Percentiles rank a stretch among this genome's conserved stretches.
Evolutionary conservation across 2,113 vertebrate species (phyloP).

Genomic region (Petroica traversi): DNA sequence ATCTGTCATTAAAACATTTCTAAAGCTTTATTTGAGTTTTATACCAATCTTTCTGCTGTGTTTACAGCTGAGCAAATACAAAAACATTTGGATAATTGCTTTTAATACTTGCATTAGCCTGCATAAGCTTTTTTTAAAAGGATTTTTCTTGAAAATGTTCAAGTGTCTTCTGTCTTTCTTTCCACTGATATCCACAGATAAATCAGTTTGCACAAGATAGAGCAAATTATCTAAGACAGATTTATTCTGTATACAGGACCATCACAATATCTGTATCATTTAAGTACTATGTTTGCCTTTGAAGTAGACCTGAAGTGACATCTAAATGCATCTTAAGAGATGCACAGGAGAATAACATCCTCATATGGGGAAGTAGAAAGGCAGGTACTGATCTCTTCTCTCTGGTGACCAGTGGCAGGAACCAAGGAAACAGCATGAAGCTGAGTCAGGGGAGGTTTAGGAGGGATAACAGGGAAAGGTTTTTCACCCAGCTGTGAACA

Average conservation of each 20-base stretch:
- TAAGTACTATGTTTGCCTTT: neutral
- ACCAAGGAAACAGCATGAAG: neutral
- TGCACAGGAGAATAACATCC: neutral
- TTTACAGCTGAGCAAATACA: constrained; percentile 9
- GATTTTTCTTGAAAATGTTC: neutral
- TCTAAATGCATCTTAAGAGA: neutral
- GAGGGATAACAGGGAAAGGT: neutral
- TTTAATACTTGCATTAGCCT: constrained; percentile 22
- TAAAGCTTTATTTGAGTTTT: constrained; percentile 15
- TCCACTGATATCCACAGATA: neutral
- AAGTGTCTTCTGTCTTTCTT: neutral
- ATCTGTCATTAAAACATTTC: constrained; percentile 34
- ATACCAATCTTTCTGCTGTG: neutral
- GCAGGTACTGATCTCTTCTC: neutral
- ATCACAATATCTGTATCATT: neutral
- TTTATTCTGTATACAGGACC: neutral
- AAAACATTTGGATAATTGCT: constrained; percentile 36
- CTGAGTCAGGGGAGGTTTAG: neutral
- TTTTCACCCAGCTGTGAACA: neutral
- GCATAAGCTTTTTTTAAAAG: neutral
- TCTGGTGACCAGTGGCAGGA: neutral
- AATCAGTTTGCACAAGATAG: neutral
- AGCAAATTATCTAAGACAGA: neutral
- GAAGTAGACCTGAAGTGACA: neutral
- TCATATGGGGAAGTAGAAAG: neutral